Evolutionary conservation across 2,113 vertebrate genomes (phyloP).

Genomic region (Callaeas wilsoni): DNA sequence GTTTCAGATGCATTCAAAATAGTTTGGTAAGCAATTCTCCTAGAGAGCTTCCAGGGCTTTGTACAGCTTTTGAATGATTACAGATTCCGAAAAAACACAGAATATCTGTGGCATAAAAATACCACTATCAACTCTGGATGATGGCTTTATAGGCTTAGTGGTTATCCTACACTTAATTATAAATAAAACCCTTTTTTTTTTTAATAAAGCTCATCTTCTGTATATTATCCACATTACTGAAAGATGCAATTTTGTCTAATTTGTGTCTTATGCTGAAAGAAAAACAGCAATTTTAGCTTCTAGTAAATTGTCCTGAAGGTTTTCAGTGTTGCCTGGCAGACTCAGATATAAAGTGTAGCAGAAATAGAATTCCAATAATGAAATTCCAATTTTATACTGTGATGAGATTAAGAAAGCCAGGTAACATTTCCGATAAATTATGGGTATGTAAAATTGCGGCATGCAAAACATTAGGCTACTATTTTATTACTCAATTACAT

Average conservation of each 20-base stretch:
- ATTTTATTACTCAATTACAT: constrained; percentile 48
- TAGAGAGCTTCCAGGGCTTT: not conserved
- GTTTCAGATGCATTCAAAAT: not conserved
- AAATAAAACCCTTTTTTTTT: not conserved
- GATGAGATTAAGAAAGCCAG: constrained; percentile 6
- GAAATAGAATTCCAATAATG: constrained; percentile 8
- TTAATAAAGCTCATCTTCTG: not conserved
- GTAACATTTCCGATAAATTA: constrained; percentile 20
- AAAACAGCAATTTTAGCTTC: not conserved
- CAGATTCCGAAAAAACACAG: not conserved
- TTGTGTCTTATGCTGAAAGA: not conserved
- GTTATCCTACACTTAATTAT: not conserved
- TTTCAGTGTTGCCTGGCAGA: not conserved
- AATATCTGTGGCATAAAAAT: not conserved
- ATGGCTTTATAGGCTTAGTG: not conserved
- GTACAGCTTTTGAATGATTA: not conserved
- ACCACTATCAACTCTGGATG: not conserved
- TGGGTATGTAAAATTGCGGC: not conserved
- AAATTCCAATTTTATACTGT: not conserved
- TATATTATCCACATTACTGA: not conserved
- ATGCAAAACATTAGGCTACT: not conserved
- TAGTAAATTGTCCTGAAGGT: not conserved
- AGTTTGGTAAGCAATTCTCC: not conserved
- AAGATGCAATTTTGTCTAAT: not conserved
- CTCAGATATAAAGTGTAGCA: not conserved